A percentile compares a stretch with the other conserved stretches of the same genome.
phyloP scores from a whole-genome alignment of 1,140 invertebrate genomes.

The Drosophila seguyi region DNA sequence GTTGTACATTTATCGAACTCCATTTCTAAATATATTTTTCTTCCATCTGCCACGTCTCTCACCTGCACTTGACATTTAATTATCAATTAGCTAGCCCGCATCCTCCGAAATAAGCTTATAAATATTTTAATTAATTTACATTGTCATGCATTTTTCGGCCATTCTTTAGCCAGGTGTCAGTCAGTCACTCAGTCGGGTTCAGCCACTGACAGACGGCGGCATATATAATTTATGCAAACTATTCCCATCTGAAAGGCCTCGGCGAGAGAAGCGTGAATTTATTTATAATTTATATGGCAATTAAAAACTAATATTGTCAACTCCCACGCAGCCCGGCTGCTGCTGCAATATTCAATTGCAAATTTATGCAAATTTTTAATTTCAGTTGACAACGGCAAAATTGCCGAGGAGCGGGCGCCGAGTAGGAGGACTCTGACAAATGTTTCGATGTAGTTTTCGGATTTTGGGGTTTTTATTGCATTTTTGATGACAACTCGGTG shows the following conservation, averaged over 20 bases:
- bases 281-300: constrained; percentile 83
- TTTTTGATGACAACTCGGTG: constrained; percentile 34
- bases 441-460: constrained; percentile 41
- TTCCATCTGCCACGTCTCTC: neutral
- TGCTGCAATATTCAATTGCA: constrained; percentile 61
- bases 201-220: constrained; percentile 19
- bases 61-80: constrained; percentile 67
- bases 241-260: constrained; percentile 47
- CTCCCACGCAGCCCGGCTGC: constrained; percentile 28
- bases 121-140: constrained; percentile 81
- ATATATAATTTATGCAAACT: constrained; percentile 73
- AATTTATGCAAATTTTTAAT: constrained; percentile 80
- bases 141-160: constrained; percentile 45
- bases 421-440: constrained; percentile 19
- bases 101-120: constrained; percentile 47
- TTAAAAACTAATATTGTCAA: constrained; percentile 80
- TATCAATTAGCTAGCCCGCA: constrained; percentile 51
- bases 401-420: neutral
- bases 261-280: constrained; percentile 54
- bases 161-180: constrained; percentile 23
- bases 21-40: neutral
- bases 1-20: neutral
- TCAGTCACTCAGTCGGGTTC: constrained; percentile 27
- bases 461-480: constrained; percentile 41
- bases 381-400: constrained; percentile 40